Conservation (phyloP, 2,113 vertebrate genomes). For the Syngnathus scovelli region DNA sequence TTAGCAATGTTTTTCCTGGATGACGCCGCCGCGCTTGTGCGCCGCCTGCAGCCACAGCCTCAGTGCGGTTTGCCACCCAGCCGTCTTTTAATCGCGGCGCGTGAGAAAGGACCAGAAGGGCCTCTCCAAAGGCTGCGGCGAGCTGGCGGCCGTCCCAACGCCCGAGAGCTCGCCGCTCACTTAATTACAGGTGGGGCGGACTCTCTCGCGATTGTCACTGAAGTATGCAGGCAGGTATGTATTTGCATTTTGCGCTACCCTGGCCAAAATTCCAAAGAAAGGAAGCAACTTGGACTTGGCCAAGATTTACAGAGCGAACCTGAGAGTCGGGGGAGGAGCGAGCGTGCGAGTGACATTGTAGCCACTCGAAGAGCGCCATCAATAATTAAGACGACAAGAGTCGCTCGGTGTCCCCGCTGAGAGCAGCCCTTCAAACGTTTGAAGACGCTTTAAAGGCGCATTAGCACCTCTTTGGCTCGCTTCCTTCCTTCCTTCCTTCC, state of each 20-base stretch:
- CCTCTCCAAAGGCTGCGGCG: slow-evolving; percentile 86
- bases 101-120: slow-evolving; percentile 92
- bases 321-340: background rate
- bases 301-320: no score
- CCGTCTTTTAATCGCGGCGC: slow-evolving; percentile 90
- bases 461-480: slow-evolving; percentile 20
- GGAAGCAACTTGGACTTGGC: background rate
- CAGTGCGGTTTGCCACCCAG: slow-evolving; percentile 89
- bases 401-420: slow-evolving; percentile 48
- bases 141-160: slow-evolving; percentile 88
- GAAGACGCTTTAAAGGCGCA: slow-evolving; percentile 46
- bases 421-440: slow-evolving; percentile 51
- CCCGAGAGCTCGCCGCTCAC: slow-evolving; percentile 85
- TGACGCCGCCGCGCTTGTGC: slow-evolving; percentile 79
- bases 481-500: background rate
- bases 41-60: slow-evolving; percentile 84
- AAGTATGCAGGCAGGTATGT: slow-evolving; percentile 34
- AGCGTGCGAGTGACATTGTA: slow-evolving; percentile 41
- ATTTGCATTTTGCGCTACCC: no score
- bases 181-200: slow-evolving; percentile 94
- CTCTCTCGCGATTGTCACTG: slow-evolving; percentile 64
- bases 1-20: slow-evolving; percentile 96
- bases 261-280: background rate
- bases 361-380: slow-evolving; percentile 52
- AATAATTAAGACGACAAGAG: slow-evolving; percentile 63